Base-by-base conservation (phyloP, 2,113 vertebrate genomes). In the Epinephelus cyanopodus region DNA sequence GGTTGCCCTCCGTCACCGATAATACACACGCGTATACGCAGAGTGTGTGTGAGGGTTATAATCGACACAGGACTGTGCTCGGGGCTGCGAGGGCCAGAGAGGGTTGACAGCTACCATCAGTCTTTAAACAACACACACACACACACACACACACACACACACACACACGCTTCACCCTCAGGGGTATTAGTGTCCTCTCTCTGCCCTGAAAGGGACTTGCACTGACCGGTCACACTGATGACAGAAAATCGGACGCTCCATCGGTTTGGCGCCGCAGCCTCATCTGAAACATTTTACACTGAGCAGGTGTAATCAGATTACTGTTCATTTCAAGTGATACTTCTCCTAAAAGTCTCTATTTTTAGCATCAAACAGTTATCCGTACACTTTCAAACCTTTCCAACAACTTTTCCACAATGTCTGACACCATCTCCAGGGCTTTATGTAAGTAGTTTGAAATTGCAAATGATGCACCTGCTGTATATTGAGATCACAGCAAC, bases 81-180 rank as follows among this genome's bases (percentile, higher is more conserved):
- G 75, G 56, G 88, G 82, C 86, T 60, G 87, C n/a, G 48, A 72
- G 76, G 82, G 77, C 80, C 25, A 21, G 76, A 75, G 68, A 65
- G 74, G 77, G 75, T 65, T 91, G 88, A 93, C 90, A 93, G 87
- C 86, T 11, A 58, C 81, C 92, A 93, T 93, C 86, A 91, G 90
- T 94, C 90, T 90, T 83, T 64, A 85, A 74, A 23, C 63, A 63
- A 54, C 78, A 58, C 76, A 65, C 70, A 62, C 78, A 63, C 73
- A 62, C 67, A 68, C 79, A 65, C 56, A 79, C 65, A 74, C 75
- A 68, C 70, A 33, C 66, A 29, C 62, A 69, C 67, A 80, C 72
- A 64, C 68, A 39, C 39, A 80, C 63, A 6, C 27, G 37, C 61
- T 58, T 74, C 11, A 53, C 45, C 88, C 90, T 71, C 61, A 53